Evolutionary conservation across 1,140 invertebrate species (phyloP), one percentile per base, ranked within the genome.

Genomic region (Acromyrmex charruanus): DNA sequence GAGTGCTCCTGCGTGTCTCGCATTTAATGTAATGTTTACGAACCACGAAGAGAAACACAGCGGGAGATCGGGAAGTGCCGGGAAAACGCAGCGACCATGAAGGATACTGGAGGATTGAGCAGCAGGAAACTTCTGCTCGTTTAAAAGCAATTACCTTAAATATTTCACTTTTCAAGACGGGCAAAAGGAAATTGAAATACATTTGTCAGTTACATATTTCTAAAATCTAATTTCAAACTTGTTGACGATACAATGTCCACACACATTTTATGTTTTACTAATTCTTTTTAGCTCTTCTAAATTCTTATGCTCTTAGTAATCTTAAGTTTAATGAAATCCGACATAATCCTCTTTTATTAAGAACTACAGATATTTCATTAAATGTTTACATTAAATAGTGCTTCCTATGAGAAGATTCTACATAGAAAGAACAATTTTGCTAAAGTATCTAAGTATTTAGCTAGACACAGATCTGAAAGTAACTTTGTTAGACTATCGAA

Each of bases 1-100:
- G 59, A 87, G n/a, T 88, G 84, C 69, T 75, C 77, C 49, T 79
- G 74, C 88, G 72, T 75, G 65, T 39, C 51, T 61, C 88, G 79
- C 72, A 55, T 74, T 80, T 68, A 55, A 49, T 28, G 51, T 75
- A 25, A 69, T 25, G 28, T 31, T 44, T 59, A 25, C 80, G 80
- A 49, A 59, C 10, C 59, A 39, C 61, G 68, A 75, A 69, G 87
- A 71, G 84, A 75, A 72, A 80, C 81, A 61, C 74, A 63, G 55
- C 49, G 58, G 14, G 75, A 49, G 58, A 63, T 44, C 35, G 75
- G 31, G 58, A 77, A 75, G 51, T 25, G 28, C 31, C 74, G 74
- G 55, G 59, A 72, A 59, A 72, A 31, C 31, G 58, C 44, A 59
- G 16, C 28, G 77, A 80, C 28, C 49, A 10, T 53, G 82, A 65